Evolutionary conservation across 2,797 vertebrate species (phyloP), one percentile per base, ranked within the genome.

Genomic region (Rhabdophis nuchalis): DNA sequence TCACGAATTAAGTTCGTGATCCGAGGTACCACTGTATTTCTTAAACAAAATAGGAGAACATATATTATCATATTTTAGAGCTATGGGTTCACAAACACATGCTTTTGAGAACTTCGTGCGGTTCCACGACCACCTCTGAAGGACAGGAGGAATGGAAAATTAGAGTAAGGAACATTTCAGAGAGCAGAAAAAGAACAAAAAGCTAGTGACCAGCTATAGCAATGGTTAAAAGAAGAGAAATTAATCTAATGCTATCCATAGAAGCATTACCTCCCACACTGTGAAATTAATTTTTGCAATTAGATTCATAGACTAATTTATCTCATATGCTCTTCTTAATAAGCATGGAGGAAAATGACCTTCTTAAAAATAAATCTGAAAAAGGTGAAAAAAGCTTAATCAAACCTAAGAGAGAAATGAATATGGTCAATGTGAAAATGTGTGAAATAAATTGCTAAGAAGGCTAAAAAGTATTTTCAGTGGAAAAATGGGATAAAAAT

Each of bases 371-470:
- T 5, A 88, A 14, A 88, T 88, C 29, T 90, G 52, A 88, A 32
- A 23, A 53, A 68, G 41, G 89, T 87, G 85, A 60, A 82, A 72
- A 77, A 56, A 68, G 36, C 41, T 77, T 16, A 82, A 90, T 93
- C 93, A 92, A 94, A 92, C 12, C 32, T 92, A 12, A 91, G 27
- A 36, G 23, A 36, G 89, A 25, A 90, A 90, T 91, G 36, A 90
- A 1, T 82, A 23, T 60, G 4, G 7, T 88, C 56, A 60, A 27
- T 87, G 8, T 57, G 9, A 85, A 91, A 93, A 20, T 46, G 32
- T 53, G 61, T 61, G 50, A 90, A 57, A 88, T 90, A 64, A 88
- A 89, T 90, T 18, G 56, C 1, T 13, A 72, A 50, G 29, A n/a
- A 25, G 60, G n/a, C 52, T 52, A 82, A 86, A 56, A 54, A 32